Evolutionary conservation across 2,888 invertebrate genomes (phyloP), one percentile per base, ranked within the genome.

Genomic region (Temnothorax unifasciatus): DNA sequence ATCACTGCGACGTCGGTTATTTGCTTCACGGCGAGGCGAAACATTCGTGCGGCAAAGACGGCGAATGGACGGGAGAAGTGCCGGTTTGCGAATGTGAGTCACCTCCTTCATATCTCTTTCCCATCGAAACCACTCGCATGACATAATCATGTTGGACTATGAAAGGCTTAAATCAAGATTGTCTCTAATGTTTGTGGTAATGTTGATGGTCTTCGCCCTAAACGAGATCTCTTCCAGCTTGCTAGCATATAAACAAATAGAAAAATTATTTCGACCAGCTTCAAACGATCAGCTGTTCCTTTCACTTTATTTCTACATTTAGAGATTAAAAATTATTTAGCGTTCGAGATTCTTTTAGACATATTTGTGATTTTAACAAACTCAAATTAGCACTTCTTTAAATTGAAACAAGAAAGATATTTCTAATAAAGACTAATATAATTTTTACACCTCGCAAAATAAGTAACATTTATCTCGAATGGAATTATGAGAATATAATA

Each of bases 1-100:
- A 98, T 95, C 97, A 98, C 92, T 99, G 99, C 93, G 98, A 98
- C 94, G 96, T 96, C 0, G 99, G 99, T 0, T 97, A 98, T 94
- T 96, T 97, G 84, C 95, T 98, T 85, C 96, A 97, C 8, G 98
- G 98, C 0, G 97, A 97, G 89, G 93, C 96, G 0, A 96, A 96
- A 61, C 96, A 97, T 61, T 96, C 96, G 18, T 98, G 98, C 93
- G 96, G 96, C 84, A 96, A 96, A 63, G 96, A 97, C 82, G 98
- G 98, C 6, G 97, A 98, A 88, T 98, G 98, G 98, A 97, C 97
- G 18, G 97, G 97, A 2, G 96, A 96, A 25, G 96, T 98, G 2
- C 98, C 98, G 0, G 96, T 96, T 87, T 98, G 98, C 94, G 97
- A 98, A 96, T 98, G 98, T 98, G 95, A 96, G 96, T 94, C 79